Evolutionary conservation across 2,888 invertebrate species (phyloP).

Genomic region (Mesochorus sp.): DNA sequence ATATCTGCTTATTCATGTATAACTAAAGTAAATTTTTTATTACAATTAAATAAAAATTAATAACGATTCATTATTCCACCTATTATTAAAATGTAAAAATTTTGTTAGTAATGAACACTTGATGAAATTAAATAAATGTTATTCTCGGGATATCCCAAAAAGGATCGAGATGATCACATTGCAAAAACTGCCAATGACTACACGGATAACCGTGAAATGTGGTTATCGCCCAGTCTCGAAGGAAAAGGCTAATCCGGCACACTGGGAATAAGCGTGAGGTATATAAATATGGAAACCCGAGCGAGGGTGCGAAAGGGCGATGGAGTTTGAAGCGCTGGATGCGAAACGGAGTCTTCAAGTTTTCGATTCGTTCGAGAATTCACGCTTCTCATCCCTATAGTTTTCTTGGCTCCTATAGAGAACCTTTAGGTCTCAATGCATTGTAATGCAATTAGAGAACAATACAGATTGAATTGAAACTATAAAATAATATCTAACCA

Average conservation of each 20-base stretch:
- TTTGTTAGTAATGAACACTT: no score
- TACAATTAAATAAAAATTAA: no score
- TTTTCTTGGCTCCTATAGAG: neutral
- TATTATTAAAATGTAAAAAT: no score
- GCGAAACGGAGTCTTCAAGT: conserved; percentile 31
- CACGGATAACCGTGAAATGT: neutral
- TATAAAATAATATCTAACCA: neutral
- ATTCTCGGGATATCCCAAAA: neutral
- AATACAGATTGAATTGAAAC: neutral
- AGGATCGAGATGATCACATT: neutral
- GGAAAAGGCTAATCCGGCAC: conserved; percentile 58
- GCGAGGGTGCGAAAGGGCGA: conserved; percentile 33
- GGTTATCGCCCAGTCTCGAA: neutral
- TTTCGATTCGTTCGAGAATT: conserved; percentile 16
- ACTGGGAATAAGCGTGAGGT: conserved; percentile 31
- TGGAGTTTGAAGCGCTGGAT: conserved; percentile 17
- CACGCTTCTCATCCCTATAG: conserved; percentile 8
- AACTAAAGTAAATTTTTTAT: no score
- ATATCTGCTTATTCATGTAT: no score
- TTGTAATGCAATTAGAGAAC: neutral
- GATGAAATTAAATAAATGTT: neutral
- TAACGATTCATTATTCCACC: no score
- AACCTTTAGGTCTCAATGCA: neutral
- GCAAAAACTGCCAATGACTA: conserved; percentile 6
- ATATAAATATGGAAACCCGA: conserved; percentile 71